These are phyloP conservation scores for Xestia c-nigrum DNA, from an alignment of 2,888 invertebrate species.

Conservation along the genomic window DNA sequence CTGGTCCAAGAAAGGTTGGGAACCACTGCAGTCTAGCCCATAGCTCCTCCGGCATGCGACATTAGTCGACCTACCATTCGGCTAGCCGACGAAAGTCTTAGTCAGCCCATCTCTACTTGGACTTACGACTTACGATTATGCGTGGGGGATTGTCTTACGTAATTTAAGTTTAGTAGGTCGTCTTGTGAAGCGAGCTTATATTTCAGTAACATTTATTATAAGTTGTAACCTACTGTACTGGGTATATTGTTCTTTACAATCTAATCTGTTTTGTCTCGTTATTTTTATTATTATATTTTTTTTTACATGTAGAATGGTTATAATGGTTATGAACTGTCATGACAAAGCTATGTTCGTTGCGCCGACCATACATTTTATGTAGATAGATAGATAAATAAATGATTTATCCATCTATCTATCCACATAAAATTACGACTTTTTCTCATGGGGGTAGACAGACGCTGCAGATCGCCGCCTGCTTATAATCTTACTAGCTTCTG, in stretches of 20 bases:
- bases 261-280: constrained; percentile 17
- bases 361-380: no score
- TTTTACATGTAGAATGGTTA: neutral
- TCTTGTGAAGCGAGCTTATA: constrained; percentile 31
- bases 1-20: no score
- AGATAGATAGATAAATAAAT: no score
- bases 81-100: neutral
- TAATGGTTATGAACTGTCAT: neutral
- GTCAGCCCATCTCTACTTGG: neutral
- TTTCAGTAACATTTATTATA: constrained; percentile 24
- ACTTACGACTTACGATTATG: constrained; percentile 61
- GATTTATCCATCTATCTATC: no score
- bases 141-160: constrained; percentile 54
- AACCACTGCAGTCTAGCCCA: no score
- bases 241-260: constrained; percentile 39
- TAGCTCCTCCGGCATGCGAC: no score
- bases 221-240: constrained; percentile 9
- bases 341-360: neutral
- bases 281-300: neutral
- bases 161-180: constrained; percentile 58
- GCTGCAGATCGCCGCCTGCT: no score
- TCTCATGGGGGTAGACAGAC: no score
- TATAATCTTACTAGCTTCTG: no score
- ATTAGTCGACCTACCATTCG: neutral
- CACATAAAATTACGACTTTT: no score